Conservation (phyloP, 2,797 vertebrate species). For the Lithobates sylvaticus region DNA sequence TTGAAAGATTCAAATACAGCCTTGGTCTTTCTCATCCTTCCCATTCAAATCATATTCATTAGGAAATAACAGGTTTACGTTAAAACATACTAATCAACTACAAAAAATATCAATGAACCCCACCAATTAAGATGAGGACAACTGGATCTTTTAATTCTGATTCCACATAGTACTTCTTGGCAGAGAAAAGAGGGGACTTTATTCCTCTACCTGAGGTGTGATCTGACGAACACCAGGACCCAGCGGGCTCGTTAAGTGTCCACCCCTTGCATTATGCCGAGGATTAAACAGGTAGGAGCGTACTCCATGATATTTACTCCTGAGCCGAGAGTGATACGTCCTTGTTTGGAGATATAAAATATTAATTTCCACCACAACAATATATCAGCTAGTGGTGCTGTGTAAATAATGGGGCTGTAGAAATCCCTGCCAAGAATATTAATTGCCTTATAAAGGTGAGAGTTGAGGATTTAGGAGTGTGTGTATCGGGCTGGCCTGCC, state of each 20-base stretch:
- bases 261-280: slow-evolving; percentile 12
- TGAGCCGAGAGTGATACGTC: slow-evolving; percentile 41
- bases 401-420: slow-evolving; percentile 52
- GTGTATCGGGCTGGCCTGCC: not conserved
- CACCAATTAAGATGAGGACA: not conserved
- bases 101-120: not conserved
- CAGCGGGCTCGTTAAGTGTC: slow-evolving; percentile 43
- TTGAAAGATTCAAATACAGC: not conserved
- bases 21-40: not conserved
- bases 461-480: not conserved
- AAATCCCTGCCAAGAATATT: slow-evolving; percentile 55
- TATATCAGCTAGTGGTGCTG: slow-evolving; percentile 52
- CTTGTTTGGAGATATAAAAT: slow-evolving; percentile 56
- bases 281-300: slow-evolving; percentile 48
- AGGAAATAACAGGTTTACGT: not conserved
- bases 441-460: slow-evolving; percentile 40
- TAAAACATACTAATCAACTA: not conserved
- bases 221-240: slow-evolving; percentile 41
- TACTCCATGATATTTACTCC: slow-evolving; percentile 25
- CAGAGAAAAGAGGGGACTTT: not conserved
- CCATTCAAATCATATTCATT: not conserved
- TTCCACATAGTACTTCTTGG: not conserved
- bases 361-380: slow-evolving; percentile 58
- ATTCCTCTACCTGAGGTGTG: slow-evolving; percentile 16
- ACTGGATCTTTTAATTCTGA: slow-evolving; percentile 1